Base-by-base conservation (phyloP, 2,113 vertebrate species). In the Engystomops pustulosus region DNA sequence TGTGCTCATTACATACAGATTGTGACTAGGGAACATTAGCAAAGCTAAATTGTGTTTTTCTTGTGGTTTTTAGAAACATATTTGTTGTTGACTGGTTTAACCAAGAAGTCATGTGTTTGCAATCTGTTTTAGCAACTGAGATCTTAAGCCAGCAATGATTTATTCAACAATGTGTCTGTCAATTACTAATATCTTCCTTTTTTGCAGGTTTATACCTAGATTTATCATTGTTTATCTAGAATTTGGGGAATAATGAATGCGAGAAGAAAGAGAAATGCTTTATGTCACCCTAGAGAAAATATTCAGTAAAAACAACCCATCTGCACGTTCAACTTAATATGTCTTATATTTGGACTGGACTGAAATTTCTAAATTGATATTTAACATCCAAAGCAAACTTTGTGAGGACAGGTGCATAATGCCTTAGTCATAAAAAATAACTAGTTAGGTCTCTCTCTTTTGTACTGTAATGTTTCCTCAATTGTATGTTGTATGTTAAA, bases 61-160 rank as follows among this genome's bases (percentile, higher is more conserved):
- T 92, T 93, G 92, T 93, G 91, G 92, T 91, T 93, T 92, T 90
- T 88, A 79, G 88, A 87, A 77, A 86, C 68, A 89, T 86, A 90
- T 90, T 91, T 90, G 90, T 90, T 91, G 89, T 86, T 89, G 90
- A 87, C 87, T 86, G 86, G 90, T 86, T 89, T 91, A 85, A 85
- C 47, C 77, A 86, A 82, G 79, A 87, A 80, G 87, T 88, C 93
- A 92, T 92, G 88, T 94, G 93, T 84, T 91, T 84, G 84, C 93
- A 95, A 94, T 89, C 92, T 93, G 92, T 91, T 86, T 79, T 82
- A 88, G 81, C 82, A 69, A 87, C 71, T 53, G 6, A 32, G 38
- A 65, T 0, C 27, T 88, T 89, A 88, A 88, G 87, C 62, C 86
- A 88, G 51, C 12, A 86, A 17, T 4, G 8, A 41, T 47, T 55